Evolutionary conservation across 2,113 vertebrate species (phyloP), one percentile per base, ranked within the genome.

Genomic region (Anoplopoma fimbria): DNA sequence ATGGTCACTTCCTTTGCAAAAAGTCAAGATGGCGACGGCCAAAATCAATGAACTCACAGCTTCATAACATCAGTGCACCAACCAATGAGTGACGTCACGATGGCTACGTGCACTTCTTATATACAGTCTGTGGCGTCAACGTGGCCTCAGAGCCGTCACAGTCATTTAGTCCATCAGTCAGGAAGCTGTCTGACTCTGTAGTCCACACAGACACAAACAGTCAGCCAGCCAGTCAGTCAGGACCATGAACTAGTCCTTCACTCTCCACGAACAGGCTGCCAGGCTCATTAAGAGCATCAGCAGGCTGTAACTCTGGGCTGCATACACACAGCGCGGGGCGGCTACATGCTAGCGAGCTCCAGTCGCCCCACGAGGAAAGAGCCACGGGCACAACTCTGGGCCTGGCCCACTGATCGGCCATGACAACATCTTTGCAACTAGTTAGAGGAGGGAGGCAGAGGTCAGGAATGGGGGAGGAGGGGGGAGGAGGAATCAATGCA

Each of bases 361-460:
- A 90, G 72, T 79, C 69, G 96, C 96, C 96, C 89, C 94, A 96
- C 95, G 93, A 97, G 97, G 3, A 96, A 97, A 97, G 96, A 96
- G 97, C 98, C 97, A 98, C 88, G 91, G 97, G 98, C 96, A 77
- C 94, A 95, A 96, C 97, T 96, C 95, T 94, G 95, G 96, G 96
- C 97, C 88, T 64, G 95, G 95, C 96, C 95, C 91, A 94, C 96
- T 97, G 97, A 98, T 97, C 96, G 94, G 91, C 97, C 97, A 96
- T 97, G 97, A 99, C 97, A 98, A 97, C 96, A 95, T 97, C 96
- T 97, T 96, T 97, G 97, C 96, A 97, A 97, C 97, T 97, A 97
- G 96, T 94, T 95, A 94, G 95, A 91, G 96, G 94, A 95, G 94
- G 96, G 92, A 86, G 76, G 42, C n/a, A n/a, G n/a, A n/a, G n/a